Evolutionary conservation across 2,113 vertebrate genomes (phyloP).

Genomic region (Gallinago jamesoni): DNA sequence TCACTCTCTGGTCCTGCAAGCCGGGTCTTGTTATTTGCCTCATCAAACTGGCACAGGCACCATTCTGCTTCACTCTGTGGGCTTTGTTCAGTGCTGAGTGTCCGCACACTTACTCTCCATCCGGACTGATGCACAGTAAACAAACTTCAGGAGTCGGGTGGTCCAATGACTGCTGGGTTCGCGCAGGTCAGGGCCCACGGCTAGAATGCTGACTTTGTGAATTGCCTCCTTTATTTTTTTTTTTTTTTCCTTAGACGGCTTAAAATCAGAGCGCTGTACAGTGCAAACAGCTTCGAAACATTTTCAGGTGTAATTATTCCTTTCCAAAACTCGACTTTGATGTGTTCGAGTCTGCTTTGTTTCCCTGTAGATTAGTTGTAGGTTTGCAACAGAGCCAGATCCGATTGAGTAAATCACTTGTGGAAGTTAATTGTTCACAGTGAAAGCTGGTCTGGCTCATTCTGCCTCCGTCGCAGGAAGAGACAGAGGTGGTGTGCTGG

Average conservation of each 20-base stretch:
- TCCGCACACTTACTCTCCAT: neutral
- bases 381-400: constrained; percentile 45
- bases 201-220: constrained; percentile 42
- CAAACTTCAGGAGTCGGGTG: constrained; percentile 17
- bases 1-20: constrained; percentile 53
- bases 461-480: constrained; percentile 40
- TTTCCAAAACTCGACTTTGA: constrained; percentile 7
- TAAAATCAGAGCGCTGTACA: neutral
- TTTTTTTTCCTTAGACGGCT: neutral
- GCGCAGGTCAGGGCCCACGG: neutral
- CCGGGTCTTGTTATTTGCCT: neutral
- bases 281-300: neutral
- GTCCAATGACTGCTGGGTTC: neutral
- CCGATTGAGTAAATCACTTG: constrained; percentile 51
- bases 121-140: constrained; percentile 45
- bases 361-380: constrained; percentile 16
- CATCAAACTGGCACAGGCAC: constrained; percentile 31
- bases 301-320: constrained; percentile 53
- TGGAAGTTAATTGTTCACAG: constrained; percentile 68
- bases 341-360: constrained; percentile 37
- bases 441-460: constrained; percentile 60
- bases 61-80: neutral
- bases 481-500: constrained; percentile 51
- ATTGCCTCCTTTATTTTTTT: neutral
- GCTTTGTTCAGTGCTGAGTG: constrained; percentile 17